Percentiles rank a stretch among this genome's conserved stretches.
Conservation (phyloP, 2,797 vertebrate genomes). For the Euphonia xanthogaster region DNA sequence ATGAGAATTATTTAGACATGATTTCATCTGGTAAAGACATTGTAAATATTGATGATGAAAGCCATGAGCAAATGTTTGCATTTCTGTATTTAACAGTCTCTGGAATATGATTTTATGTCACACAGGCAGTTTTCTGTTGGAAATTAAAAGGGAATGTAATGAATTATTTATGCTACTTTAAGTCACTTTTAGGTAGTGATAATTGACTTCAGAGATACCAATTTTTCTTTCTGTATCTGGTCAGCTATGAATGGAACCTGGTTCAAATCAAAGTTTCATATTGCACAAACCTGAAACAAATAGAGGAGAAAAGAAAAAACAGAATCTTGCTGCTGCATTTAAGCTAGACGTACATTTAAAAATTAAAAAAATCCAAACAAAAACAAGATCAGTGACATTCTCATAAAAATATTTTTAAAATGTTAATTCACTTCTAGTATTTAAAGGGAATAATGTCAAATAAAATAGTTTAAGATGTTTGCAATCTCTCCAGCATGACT, state of each 20-base stretch:
- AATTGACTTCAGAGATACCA: neutral
- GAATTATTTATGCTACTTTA: neutral
- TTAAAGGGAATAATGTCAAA: neutral
- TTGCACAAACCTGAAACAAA: neutral
- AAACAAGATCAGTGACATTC: neutral
- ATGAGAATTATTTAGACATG: neutral
- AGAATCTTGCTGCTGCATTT: neutral
- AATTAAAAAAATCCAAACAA: rapidly evolving
- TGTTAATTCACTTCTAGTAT: neutral
- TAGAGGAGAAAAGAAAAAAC: neutral
- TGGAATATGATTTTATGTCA: neutral
- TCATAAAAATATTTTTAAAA: neutral
- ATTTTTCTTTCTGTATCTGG: neutral
- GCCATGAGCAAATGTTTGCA: neutral
- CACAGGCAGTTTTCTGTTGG: neutral
- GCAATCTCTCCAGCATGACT: neutral
- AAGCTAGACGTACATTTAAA: neutral
- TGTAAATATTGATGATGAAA: neutral
- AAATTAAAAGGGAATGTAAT: neutral
- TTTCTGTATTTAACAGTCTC: neutral
- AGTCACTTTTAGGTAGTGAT: neutral
- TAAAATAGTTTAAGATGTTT: neutral
- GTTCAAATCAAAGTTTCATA: neutral
- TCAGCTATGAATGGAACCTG: neutral
- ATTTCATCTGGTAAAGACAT: neutral